Evolutionary conservation across 2,113 vertebrate genomes (phyloP), one percentile per base, ranked within the genome.

Genomic region (Anarhynchus alexandrinus): DNA sequence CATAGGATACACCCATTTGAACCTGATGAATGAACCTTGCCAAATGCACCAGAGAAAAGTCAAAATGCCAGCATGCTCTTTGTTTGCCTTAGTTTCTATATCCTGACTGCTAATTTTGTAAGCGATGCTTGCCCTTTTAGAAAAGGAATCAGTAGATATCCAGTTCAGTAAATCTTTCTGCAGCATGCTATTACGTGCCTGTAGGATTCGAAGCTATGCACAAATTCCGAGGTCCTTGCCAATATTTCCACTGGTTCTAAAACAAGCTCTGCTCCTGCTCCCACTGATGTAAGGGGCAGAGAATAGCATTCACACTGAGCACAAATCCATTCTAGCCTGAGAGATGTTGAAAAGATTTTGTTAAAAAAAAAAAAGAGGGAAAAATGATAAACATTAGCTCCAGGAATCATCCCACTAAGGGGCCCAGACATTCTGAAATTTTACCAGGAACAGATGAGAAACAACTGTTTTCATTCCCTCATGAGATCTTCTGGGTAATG

Each of bases 381-480:
- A 18, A 38, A 88, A 89, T 69, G 40, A 97, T 81, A 90, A 94
- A 36, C 8, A 42, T 92, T 73, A 71, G 4, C 25, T 90, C 15
- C 61, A 76, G 13, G 43, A 86, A 85, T 71, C 1, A 0, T 67
- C 38, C 45, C 54, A 72, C 51, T 26, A 59, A 66, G 83, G 62
- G 34, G 30, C 70, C 65, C 64, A 94, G 66, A 43, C 3, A 10
- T 76, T 61, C 36, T 47, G 58, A 92, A 59, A 67, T 73, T 83
- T 70, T 81, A 47, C n/a, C 61, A 82, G 23, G n/a, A 96, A 89
- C 45, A 90, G 43, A 96, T 69, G 49, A 62, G 65, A 73, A 93
- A 64, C 57, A 83, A 90, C 27, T 64, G 27, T 38, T 93, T 87
- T 82, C 23, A 20, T 78, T 82, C 58, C 25, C 73, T 69, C 5